A percentile compares a stretch with the other conserved stretches of the same genome.
phyloP scores from a whole-genome alignment of 2,113 vertebrate species.

The Neogobius melanostomus region DNA sequence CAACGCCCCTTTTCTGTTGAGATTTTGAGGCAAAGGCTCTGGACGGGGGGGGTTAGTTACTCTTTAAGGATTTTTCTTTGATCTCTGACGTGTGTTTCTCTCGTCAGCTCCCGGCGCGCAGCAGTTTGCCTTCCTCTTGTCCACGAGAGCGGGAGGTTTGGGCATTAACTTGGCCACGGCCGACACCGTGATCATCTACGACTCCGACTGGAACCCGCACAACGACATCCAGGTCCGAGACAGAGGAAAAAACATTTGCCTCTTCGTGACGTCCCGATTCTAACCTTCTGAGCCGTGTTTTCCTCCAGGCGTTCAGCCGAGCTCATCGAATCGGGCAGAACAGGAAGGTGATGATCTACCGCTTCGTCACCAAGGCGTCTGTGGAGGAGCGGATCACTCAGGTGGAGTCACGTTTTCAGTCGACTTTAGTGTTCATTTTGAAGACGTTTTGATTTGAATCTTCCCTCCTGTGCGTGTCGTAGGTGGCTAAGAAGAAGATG shows the following conservation, averaged over 20 bases:
- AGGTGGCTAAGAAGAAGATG: slow-evolving; percentile 98
- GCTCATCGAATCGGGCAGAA: slow-evolving; percentile 97
- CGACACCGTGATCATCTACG: slow-evolving; percentile 96
- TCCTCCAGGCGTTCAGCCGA: slow-evolving; percentile 90
- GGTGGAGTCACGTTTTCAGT: slow-evolving; percentile 31
- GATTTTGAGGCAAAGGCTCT: too few species aligned
- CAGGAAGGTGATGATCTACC: slow-evolving; percentile 98
- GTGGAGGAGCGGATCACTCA: slow-evolving; percentile 98
- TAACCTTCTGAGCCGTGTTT: background rate
- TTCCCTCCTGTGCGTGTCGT: background rate
- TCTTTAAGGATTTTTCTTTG: too few species aligned
- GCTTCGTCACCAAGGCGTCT: slow-evolving; percentile 95
- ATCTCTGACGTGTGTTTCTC: background rate
- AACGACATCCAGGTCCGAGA: slow-evolving; percentile 93
- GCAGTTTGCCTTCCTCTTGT: slow-evolving; percentile 96
- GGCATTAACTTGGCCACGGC: slow-evolving; percentile 97
- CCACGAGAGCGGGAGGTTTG: slow-evolving; percentile 93
- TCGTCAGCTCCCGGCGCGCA: slow-evolving; percentile 89
- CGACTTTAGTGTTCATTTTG: too few species aligned
- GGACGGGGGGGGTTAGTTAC: too few species aligned
- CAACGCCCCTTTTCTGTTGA: too few species aligned
- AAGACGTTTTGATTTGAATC: background rate
- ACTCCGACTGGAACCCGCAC: slow-evolving; percentile 98
- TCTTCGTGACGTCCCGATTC: background rate
- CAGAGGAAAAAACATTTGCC: background rate